These are phyloP conservation scores for Phymanthus crucifer DNA, from an alignment of 92 coral and sea anemone genomes.

Conservation along the genomic window DNA sequence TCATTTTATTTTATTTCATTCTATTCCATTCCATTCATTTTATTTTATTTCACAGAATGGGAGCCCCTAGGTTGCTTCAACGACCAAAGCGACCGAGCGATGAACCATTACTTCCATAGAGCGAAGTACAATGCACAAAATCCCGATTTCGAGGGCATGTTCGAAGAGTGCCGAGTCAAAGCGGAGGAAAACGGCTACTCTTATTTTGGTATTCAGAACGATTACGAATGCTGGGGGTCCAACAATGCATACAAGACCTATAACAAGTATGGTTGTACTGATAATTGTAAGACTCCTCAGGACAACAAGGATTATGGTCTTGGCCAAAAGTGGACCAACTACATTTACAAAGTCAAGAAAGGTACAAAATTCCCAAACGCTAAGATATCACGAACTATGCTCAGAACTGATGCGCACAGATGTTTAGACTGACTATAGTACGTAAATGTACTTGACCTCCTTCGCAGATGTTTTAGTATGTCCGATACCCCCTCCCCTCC, in stretches of 20 bases:
- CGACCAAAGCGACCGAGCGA: background rate
- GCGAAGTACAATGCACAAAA: background rate
- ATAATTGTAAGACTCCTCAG: background rate
- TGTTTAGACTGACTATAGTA: no score
- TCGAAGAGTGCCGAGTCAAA: conserved; percentile 5
- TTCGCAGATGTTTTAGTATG: no score
- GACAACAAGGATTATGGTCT: conserved; percentile 1
- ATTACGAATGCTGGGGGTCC: conserved; percentile 50
- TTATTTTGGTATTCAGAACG: conserved; percentile 49
- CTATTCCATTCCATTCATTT: no score
- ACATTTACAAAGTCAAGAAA: conserved; percentile 22
- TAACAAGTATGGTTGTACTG: conserved; percentile 14
- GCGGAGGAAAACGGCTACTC: conserved; percentile 28
- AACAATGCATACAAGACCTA: conserved; percentile 8
- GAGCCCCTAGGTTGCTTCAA: conserved; percentile 5
- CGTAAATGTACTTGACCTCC: no score
- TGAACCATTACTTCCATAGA: background rate
- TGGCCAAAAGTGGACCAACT: conserved; percentile 9
- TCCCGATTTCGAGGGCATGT: background rate
- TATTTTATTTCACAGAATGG: background rate
- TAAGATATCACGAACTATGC: no score
- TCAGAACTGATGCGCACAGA: no score
- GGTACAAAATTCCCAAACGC: no score
- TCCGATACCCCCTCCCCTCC: no score
- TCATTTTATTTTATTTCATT: no score